phyloP scores from a whole-genome alignment of 2,113 vertebrate species.

The Cariama cristata region DNA sequence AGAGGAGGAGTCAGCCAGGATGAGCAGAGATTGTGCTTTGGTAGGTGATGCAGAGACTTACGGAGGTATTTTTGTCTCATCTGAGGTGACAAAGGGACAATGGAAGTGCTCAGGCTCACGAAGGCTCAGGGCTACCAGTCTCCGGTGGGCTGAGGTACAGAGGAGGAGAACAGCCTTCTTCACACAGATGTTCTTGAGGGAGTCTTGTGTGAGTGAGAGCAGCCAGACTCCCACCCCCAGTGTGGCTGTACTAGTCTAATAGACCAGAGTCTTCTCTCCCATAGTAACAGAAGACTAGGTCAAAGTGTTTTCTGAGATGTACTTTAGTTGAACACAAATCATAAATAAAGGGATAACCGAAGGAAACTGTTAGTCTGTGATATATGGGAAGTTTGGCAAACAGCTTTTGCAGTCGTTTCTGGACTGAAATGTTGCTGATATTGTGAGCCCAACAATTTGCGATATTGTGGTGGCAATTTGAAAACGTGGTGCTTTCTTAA shows the following conservation, averaged over 20 bases:
- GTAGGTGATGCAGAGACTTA: neutral
- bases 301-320: neutral
- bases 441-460: rapidly evolving
- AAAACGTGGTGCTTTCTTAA: neutral
- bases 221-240: neutral
- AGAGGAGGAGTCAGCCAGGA: neutral
- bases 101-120: neutral
- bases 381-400: neutral
- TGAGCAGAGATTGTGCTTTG: neutral
- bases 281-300: neutral
- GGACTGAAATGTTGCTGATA: neutral
- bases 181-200: neutral
- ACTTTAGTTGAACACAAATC: neutral
- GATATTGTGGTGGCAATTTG: neutral
- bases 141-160: neutral
- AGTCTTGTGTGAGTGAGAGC: neutral
- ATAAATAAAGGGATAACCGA: neutral
- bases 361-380: neutral
- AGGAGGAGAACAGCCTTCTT: neutral
- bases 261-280: neutral
- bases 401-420: neutral
- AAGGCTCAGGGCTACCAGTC: neutral
- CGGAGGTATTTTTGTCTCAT: neutral
- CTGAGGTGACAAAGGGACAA: neutral
- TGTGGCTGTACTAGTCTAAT: neutral